Evolutionary conservation across 1,140 invertebrate genomes (phyloP), one percentile per base, ranked within the genome.

Genomic region (Pararge aegeria): DNA sequence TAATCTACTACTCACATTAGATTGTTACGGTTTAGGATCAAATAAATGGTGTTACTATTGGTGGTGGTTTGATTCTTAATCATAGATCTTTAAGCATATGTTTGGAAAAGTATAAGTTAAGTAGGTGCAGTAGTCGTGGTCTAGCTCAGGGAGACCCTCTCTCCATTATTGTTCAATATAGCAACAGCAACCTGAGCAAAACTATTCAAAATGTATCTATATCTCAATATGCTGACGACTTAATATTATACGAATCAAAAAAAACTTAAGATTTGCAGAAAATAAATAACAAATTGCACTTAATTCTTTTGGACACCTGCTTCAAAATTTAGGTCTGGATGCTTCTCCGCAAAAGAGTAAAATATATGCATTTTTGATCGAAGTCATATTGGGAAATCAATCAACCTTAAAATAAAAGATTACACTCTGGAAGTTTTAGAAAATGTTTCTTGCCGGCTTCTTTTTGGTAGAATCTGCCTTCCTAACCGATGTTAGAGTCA

Each of bases 191-290:
- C 0, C 60, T 70, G 13, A 49, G 52, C 46, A 55, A 58, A 13
- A 12, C 9, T 13, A 40, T 65, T 1, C 27, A 13, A 19, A 16
- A 51, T 30, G 54, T 63, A 24, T 27, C 13, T 5, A 24, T 58
- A 13, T 61, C 42, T 0, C 64, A 73, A 61, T 73, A 70, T 55
- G 70, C 67, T 6, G 64, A 67, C 16, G 67, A 73, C 19, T 70
- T 66, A 50, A 59, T 65, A 4, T 27, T 27, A 7, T 27, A 27
- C 24, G 24, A 3, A 7, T 3, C 24, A 7, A 27, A 27, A 0
- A 15, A 68, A 18, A 64, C 65, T 50, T 24, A 18, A 9, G 53
- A 21, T 13, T 34, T n/a, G 6, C 38, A 51, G 9, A 57, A 52
- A 38, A 15, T 63, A 38, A 15, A 19, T 38, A 63, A 16, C 66